These are phyloP conservation scores for Athetis lepigone DNA, from an alignment of 2,888 invertebrate genomes.

Conservation along the genomic window DNA sequence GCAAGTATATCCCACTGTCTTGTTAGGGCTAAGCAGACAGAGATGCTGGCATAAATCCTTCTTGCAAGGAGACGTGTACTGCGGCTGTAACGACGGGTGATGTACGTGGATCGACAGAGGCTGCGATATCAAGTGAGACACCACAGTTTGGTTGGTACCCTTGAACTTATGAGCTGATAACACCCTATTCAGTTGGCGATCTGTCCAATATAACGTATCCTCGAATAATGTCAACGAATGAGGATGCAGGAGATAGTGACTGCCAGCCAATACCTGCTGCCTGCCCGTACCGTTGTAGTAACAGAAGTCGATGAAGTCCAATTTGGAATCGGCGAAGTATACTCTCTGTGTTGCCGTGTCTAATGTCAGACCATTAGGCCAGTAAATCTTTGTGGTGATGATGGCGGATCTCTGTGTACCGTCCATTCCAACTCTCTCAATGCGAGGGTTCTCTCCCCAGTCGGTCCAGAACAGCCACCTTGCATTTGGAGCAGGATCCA, in stretches of 20 bases:
- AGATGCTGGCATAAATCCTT: constrained; percentile 94
- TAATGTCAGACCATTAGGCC: constrained; percentile 99
- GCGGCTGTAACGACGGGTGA: constrained; percentile 98
- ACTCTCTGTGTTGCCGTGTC: constrained; percentile 98
- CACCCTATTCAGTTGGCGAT: constrained; percentile 97
- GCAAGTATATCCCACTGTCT: constrained; percentile 94
- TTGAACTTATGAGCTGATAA: constrained; percentile 97
- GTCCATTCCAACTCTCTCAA: constrained; percentile 99
- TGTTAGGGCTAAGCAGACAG: constrained; percentile 96
- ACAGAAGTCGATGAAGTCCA: constrained; percentile 99
- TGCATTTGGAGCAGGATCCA: constrained; percentile 97
- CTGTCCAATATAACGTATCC: constrained; percentile 99
- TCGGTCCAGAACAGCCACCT: constrained; percentile 99
- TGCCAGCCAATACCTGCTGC: constrained; percentile 96
- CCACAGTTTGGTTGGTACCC: constrained; percentile 97
- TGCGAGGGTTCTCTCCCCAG: constrained; percentile 99
- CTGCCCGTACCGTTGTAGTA: constrained; percentile 98
- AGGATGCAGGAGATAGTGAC: constrained; percentile 98
- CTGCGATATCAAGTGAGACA: constrained; percentile 98
- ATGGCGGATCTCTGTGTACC: constrained; percentile 96
- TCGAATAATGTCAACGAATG: constrained; percentile 98
- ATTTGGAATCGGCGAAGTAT: constrained; percentile 99
- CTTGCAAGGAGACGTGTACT: constrained; percentile 94
- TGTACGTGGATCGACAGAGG: constrained; percentile 98
- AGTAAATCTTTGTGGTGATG: constrained; percentile 98